phyloP scores from a whole-genome alignment of 2,113 vertebrate species.

The Clupea harengus region DNA sequence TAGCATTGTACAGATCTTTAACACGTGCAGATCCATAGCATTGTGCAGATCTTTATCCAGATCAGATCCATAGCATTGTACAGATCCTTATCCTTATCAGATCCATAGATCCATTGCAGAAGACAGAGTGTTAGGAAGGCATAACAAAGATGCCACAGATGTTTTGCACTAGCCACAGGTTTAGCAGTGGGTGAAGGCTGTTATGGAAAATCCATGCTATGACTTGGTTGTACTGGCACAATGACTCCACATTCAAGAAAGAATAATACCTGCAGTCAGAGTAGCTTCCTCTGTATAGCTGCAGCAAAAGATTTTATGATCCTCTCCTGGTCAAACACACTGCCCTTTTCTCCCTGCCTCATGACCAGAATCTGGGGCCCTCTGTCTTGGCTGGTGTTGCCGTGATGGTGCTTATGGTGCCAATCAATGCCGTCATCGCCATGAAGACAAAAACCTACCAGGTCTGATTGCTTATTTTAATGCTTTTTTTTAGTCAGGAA shows the following conservation, averaged over 20 bases:
- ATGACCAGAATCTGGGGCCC: constrained; percentile 82
- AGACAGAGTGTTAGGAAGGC: neutral
- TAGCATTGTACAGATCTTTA: too few species aligned
- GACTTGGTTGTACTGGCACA: too few species aligned
- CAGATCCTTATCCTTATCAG: too few species aligned
- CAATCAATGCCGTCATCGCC: constrained; percentile 89
- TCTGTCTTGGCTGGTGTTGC: constrained; percentile 90
- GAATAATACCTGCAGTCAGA: too few species aligned
- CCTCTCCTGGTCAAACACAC: neutral
- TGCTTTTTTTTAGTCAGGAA: neutral
- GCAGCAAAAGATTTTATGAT: neutral
- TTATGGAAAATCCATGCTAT: too few species aligned
- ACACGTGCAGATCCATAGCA: too few species aligned
- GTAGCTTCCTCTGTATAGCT: neutral
- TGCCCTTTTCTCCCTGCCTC: neutral
- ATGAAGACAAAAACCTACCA: constrained; percentile 98
- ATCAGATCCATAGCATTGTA: too few species aligned
- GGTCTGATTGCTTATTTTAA: constrained; percentile 64
- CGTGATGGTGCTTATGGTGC: constrained; percentile 95
- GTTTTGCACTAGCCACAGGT: too few species aligned
- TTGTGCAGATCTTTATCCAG: too few species aligned
- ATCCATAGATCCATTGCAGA: neutral
- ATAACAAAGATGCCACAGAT: too few species aligned
- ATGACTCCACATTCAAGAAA: too few species aligned
- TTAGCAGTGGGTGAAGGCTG: too few species aligned